These are phyloP conservation scores for Peromyscus attwateri DNA, from an alignment of 2,797 vertebrate genomes.

Conservation along the genomic window DNA sequence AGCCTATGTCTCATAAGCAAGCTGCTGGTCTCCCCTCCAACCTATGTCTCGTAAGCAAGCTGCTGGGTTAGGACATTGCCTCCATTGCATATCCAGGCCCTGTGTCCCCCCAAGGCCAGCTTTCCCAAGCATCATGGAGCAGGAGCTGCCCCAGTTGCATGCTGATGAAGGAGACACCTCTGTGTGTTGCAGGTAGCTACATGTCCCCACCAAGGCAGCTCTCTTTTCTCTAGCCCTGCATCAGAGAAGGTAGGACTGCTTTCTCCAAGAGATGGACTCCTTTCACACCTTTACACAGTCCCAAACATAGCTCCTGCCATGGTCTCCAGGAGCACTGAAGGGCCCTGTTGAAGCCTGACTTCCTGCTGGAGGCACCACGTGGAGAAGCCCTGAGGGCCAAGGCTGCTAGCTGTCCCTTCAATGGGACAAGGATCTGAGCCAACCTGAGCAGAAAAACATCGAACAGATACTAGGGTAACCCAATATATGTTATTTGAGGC, in stretches of 20 bases:
- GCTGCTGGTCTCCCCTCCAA: background rate
- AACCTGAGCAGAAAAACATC: background rate
- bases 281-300: background rate
- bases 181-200: background rate
- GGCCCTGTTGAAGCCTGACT: background rate
- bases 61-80: background rate
- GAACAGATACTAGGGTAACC: background rate
- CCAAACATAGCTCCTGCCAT: background rate
- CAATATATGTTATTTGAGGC: fast-evolving
- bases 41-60: background rate
- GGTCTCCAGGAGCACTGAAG: background rate
- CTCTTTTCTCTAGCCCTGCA: background rate
- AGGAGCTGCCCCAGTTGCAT: background rate
- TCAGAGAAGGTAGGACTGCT: background rate
- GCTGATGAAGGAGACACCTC: background rate
- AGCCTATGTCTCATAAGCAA: background rate
- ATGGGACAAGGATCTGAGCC: background rate
- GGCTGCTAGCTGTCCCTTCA: background rate
- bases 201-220: background rate
- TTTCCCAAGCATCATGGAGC: background rate
- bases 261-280: background rate
- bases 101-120: background rate
- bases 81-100: fast-evolving
- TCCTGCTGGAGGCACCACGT: too few species aligned
- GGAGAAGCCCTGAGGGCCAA: background rate